These are phyloP conservation scores for Thamnaconus septentrionalis DNA, from an alignment of 2,113 vertebrate species.

Conservation along the genomic window DNA sequence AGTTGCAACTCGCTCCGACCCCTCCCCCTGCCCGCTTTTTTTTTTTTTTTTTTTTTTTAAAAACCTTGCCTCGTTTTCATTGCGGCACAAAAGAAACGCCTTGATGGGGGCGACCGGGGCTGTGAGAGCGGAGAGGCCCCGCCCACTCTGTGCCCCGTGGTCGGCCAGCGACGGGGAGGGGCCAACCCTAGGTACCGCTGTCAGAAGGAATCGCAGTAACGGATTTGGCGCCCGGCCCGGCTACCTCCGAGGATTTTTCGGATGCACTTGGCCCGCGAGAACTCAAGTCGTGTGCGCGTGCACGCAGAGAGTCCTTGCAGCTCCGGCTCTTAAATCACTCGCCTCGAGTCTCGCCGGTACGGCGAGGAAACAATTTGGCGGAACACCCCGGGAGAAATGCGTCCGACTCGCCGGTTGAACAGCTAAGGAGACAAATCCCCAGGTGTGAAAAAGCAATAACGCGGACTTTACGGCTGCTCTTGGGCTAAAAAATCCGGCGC, in stretches of 20 bases:
- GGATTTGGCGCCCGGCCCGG: slow-evolving; percentile 30
- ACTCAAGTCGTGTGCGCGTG: not conserved
- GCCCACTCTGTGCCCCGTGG: slow-evolving; percentile 10
- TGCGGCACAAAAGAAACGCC: slow-evolving; percentile 52
- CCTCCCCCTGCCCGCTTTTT: slow-evolving; percentile 1
- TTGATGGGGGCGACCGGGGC: slow-evolving; percentile 23
- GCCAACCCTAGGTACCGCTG: slow-evolving; percentile 36
- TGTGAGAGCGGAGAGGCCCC: slow-evolving; percentile 13
- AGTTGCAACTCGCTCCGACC: not conserved
- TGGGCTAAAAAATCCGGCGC: not conserved
- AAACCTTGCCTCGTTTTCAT: slow-evolving; percentile 41
- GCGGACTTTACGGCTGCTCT: slow-evolving; percentile 11
- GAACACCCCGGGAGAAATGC: slow-evolving; percentile 17
- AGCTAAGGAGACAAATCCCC: slow-evolving; percentile 40
- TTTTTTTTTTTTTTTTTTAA: slow-evolving; percentile 20
- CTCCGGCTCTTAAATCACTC: slow-evolving; percentile 1
- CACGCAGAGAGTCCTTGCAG: not conserved
- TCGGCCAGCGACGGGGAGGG: slow-evolving; percentile 36
- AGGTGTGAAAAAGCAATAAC: slow-evolving; percentile 45
- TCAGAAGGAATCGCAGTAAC: slow-evolving; percentile 42
- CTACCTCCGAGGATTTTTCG: slow-evolving; percentile 14
- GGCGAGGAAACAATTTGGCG: slow-evolving; percentile 37
- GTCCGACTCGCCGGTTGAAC: slow-evolving; percentile 23
- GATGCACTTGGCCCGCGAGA: slow-evolving; percentile 16
- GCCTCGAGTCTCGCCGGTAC: slow-evolving; percentile 13